Percentiles rank a stretch among this genome's conserved stretches.
phyloP scores from a whole-genome alignment of 2,113 vertebrate species.

The Megalops atlanticus region DNA sequence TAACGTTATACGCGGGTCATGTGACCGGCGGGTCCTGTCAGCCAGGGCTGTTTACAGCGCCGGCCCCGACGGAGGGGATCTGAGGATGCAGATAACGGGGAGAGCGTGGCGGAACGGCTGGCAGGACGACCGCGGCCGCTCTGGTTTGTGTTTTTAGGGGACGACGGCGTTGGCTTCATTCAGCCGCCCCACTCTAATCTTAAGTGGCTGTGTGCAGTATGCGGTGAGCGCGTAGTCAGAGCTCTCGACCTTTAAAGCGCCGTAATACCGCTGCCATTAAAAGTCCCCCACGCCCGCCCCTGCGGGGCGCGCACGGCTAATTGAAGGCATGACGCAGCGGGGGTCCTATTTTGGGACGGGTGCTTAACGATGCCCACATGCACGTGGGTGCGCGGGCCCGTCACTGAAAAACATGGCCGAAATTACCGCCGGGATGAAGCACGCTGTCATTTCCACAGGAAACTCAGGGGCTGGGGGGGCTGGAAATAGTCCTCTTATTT shows the following conservation, averaged over 20 bases:
- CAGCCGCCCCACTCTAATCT: neutral
- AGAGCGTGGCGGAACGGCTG: no score
- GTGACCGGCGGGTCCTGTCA: neutral
- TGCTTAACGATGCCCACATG: conserved; percentile 1
- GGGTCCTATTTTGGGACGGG: neutral
- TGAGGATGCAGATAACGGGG: no score
- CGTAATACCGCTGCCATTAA: neutral
- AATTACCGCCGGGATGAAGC: neutral
- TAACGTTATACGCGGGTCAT: neutral
- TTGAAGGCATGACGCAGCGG: neutral
- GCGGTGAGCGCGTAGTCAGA: neutral
- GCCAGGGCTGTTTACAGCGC: neutral
- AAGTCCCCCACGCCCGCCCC: neutral
- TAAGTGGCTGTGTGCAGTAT: neutral
- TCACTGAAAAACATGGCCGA: neutral
- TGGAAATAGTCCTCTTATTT: neutral
- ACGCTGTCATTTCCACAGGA: neutral
- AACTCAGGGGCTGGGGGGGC: neutral
- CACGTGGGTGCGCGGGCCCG: neutral
- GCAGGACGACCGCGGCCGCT: neutral
- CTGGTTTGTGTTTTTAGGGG: neutral
- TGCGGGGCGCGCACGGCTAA: neutral
- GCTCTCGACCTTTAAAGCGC: neutral
- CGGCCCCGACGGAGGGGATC: no score
- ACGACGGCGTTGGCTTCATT: neutral